Evolutionary conservation across 1,140 invertebrate genomes (phyloP).

Genomic region (Melipona quadrifasciata): DNA sequence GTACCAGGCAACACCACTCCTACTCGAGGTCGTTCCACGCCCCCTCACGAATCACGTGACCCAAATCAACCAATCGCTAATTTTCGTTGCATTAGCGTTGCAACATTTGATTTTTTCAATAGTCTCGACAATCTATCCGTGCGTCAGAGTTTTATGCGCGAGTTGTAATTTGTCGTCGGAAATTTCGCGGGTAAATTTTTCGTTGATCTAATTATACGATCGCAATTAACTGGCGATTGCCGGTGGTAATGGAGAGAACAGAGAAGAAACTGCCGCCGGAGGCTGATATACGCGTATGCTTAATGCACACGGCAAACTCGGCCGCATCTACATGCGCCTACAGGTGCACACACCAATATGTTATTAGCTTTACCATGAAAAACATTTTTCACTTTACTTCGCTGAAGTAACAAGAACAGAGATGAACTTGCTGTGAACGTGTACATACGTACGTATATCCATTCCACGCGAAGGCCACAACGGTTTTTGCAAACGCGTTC

Average conservation of each 20-base stretch:
- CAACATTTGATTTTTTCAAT: too few relatives aligned
- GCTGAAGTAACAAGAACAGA: constrained; percentile 21
- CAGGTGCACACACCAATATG: constrained; percentile 39
- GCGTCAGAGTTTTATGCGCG: too few relatives aligned
- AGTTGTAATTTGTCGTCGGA: too few relatives aligned
- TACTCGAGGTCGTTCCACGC: too few relatives aligned
- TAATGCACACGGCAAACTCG: constrained; percentile 34
- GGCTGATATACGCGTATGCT: constrained; percentile 54
- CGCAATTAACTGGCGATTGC: constrained; percentile 50
- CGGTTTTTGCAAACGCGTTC: neutral
- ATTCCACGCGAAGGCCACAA: neutral
- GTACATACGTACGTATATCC: neutral
- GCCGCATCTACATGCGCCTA: constrained; percentile 16
- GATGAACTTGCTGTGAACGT: neutral
- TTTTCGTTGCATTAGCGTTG: too few relatives aligned
- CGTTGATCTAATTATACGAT: constrained; percentile 49
- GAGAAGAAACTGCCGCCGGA: constrained; percentile 20
- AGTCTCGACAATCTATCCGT: too few relatives aligned
- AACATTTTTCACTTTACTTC: constrained; percentile 28
- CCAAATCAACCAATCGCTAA: too few relatives aligned
- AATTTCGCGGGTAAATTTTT: neutral
- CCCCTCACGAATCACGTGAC: too few relatives aligned
- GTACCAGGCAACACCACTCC: too few relatives aligned
- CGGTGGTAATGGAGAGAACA: neutral
- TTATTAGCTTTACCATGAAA: constrained; percentile 34